A percentile compares a stretch with the other conserved stretches of the same genome.
These are phyloP conservation scores for Xenus cinereus DNA, from an alignment of 2,113 vertebrate species.

Conservation along the genomic window DNA sequence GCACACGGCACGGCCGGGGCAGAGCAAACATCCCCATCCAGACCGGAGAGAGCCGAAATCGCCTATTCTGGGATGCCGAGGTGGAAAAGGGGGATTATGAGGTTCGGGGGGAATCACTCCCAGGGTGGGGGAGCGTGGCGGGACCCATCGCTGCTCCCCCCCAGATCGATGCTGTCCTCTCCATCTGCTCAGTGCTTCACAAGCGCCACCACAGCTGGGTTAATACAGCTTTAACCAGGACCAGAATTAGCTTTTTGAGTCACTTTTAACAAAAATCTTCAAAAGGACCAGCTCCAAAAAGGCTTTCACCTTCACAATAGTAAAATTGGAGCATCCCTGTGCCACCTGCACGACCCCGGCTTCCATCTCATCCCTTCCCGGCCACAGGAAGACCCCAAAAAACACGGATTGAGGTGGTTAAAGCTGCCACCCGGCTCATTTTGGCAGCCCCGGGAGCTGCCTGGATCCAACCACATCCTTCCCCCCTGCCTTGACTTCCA, in stretches of 20 bases:
- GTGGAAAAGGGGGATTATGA: neutral
- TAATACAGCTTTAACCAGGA: neutral
- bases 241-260: neutral
- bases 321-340: neutral
- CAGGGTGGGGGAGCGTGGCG: neutral
- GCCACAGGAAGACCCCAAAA: neutral
- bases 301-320: neutral
- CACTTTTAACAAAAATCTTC: neutral
- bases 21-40: rapidly evolving
- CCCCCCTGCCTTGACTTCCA: neutral
- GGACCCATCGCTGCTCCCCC: neutral
- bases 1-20: neutral
- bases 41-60: rapidly evolving
- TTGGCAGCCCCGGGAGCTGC: neutral
- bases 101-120: neutral
- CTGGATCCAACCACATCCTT: neutral
- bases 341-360: rapidly evolving
- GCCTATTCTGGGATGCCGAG: neutral
- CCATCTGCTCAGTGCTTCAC: neutral
- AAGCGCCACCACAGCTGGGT: rapidly evolving
- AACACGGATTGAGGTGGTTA: rapidly evolving
- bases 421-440: neutral
- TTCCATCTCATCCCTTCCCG: neutral
- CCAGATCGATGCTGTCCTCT: rapidly evolving
- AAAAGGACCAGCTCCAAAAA: neutral